A percentile compares a stretch with the other conserved stretches of the same genome.
Evolutionary conservation across 2,888 invertebrate genomes (phyloP).

Genomic region (Nomada fabriciana): DNA sequence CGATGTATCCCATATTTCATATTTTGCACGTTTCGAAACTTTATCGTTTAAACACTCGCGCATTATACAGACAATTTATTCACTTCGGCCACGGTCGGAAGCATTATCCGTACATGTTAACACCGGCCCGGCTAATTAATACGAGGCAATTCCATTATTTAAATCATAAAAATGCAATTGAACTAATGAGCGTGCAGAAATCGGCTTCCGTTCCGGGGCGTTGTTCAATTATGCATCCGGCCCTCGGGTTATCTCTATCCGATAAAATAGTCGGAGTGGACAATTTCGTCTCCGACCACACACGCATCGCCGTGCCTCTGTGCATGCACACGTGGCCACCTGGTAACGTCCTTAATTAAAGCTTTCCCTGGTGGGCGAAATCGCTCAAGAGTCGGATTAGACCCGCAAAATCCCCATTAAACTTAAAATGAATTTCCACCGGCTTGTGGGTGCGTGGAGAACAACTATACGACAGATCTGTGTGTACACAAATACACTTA

Average conservation of each 20-base stretch:
- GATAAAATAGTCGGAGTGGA: conserved; percentile 44
- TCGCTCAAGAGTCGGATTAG: conserved; percentile 72
- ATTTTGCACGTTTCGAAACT: neutral
- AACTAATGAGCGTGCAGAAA: conserved; percentile 41
- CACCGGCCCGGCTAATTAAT: conserved; percentile 31
- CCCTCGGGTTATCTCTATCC: conserved; percentile 22
- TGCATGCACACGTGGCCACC: conserved; percentile 33
- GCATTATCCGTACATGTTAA: conserved; percentile 13
- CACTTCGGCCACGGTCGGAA: neutral
- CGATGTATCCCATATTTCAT: too few species aligned
- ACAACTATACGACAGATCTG: conserved; percentile 17
- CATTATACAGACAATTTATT: neutral
- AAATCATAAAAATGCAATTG: conserved; percentile 37
- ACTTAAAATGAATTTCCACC: conserved; percentile 74
- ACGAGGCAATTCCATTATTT: conserved; percentile 30
- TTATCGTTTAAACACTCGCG: too few species aligned
- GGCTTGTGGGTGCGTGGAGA: conserved; percentile 29
- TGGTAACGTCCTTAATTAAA: conserved; percentile 69
- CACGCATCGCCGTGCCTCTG: neutral
- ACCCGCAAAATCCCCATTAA: conserved; percentile 66
- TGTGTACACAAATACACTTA: neutral
- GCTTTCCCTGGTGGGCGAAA: conserved; percentile 64
- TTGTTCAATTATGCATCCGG: conserved; percentile 47
- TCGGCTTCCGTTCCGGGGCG: conserved; percentile 27
- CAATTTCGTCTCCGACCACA: conserved; percentile 39